These are phyloP conservation scores for Watsonalla cultraria DNA, from an alignment of 2,888 invertebrate species.

Conservation along the genomic window DNA sequence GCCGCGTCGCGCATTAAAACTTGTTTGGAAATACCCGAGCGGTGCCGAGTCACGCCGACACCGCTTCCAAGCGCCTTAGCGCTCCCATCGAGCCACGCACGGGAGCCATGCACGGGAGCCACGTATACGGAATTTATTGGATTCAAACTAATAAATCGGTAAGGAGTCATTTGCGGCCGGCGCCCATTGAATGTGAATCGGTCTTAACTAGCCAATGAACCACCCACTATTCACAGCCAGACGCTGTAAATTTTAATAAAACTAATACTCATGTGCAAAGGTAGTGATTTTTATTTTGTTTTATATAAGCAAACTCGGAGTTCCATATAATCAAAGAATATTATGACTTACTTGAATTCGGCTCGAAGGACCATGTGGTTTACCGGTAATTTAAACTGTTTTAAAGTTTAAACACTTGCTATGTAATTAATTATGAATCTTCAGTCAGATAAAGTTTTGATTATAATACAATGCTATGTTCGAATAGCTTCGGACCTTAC, in stretches of 20 bases:
- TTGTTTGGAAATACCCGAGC: slow-evolving; percentile 21
- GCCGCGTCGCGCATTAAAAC: slow-evolving; percentile 29
- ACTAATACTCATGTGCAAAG: no score
- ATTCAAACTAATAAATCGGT: slow-evolving; percentile 1
- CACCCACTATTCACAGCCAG: not conserved
- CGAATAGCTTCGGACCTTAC: no score
- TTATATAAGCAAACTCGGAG: not conserved
- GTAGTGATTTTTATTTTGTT: no score
- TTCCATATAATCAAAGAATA: no score
- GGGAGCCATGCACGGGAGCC: not conserved
- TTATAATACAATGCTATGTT: no score
- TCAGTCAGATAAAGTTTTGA: no score
- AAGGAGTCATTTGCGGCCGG: not conserved
- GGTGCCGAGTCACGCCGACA: slow-evolving; percentile 8
- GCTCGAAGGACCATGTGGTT: no score
- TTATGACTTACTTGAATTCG: no score
- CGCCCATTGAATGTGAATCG: not conserved
- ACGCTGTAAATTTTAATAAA: no score
- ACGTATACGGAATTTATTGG: slow-evolving; percentile 2
- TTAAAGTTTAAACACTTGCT: no score
- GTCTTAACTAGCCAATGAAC: not conserved
- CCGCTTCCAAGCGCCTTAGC: slow-evolving; percentile 3
- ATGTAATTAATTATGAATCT: no score
- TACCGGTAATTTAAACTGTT: no score
- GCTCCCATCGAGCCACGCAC: not conserved